Evolutionary conservation across 2,797 vertebrate species (phyloP).

Genomic region (Darevskia nairensis): DNA sequence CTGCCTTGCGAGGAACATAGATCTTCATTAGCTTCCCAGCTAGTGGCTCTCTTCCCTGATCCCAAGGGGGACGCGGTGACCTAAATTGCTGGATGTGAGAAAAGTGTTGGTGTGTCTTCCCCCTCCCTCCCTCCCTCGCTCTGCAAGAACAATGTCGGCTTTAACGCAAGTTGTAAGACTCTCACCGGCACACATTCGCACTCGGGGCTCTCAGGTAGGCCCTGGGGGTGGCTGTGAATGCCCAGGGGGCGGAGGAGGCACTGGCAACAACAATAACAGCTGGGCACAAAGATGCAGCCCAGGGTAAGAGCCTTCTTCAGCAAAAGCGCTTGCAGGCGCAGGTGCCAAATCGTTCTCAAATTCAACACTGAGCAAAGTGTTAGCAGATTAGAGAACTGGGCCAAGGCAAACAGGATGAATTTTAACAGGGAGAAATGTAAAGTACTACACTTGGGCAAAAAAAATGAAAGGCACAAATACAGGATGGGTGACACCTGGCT

Average conservation of each 20-base stretch:
- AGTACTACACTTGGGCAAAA: no score
- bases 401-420: no score
- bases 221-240: not conserved
- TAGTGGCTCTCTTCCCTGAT: constrained; percentile 46
- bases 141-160: not conserved
- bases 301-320: not conserved
- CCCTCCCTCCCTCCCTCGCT: not conserved
- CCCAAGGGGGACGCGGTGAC: constrained; percentile 58
- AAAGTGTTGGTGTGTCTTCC: not conserved
- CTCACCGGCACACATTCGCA: not conserved
- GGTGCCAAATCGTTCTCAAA: not conserved
- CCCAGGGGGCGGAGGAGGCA: not conserved
- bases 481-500: no score
- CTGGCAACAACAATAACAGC: not conserved
- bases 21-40: constrained; percentile 73
- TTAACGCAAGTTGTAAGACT: not conserved
- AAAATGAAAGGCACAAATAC: no score
- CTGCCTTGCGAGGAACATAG: constrained; percentile 68
- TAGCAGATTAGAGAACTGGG: no score
- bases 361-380: not conserved
- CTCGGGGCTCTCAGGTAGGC: no score
- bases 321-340: no score
- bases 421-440: no score
- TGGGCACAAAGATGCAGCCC: not conserved
- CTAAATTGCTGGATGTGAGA: constrained; percentile 65